Base-by-base conservation (phyloP, 2,113 vertebrate species). In the Megaceryle maxima region DNA sequence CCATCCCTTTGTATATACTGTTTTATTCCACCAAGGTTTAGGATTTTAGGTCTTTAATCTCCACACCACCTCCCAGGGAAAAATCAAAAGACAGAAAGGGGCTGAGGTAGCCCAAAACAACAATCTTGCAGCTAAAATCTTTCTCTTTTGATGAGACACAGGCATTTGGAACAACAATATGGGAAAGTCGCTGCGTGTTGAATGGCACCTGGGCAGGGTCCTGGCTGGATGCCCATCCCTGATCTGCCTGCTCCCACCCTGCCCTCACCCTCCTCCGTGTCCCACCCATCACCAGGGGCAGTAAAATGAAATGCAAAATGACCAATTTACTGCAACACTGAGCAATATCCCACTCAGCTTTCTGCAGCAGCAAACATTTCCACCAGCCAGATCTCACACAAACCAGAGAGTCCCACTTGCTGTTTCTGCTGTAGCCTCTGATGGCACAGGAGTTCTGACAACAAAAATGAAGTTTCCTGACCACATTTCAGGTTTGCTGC, bases 351-450 rank as follows among this genome's bases (percentile, higher is more conserved):
- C 1, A 2, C 10, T 37, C 37, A 51, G 56, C 24, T 64, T 57
- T 39, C 70, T 13, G 19, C 3, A 1, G 28, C 55, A 56, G 20
- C 35, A 50, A 33, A 9, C 5, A 0, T 28, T 75, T 22, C 26
- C 33, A 19, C 13, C 18, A 5, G 43, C 63, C 50, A 76, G 18
- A 14, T 29, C 50, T 70, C 1, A 1, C 2, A 0, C 1, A 0
- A 76, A 22, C 19, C 41, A 43, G 24, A 21, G 57, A 2, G 9
- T 26, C 55, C 75, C 17, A 2, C 31, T 41, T 1, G 3, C 37
- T 31, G 14, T 21, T 88, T 33, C 78, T 59, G 33, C 70, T 51
- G 64, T 20, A 35, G 62, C 4, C 2, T 39, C 59, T 18, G 37
- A 17, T 39, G 31, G 56, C 13, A 3, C 28, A 44, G 50, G 35